Evolutionary conservation across 2,888 invertebrate species (phyloP).

Genomic region (Caenorhabditis panamensis): DNA sequence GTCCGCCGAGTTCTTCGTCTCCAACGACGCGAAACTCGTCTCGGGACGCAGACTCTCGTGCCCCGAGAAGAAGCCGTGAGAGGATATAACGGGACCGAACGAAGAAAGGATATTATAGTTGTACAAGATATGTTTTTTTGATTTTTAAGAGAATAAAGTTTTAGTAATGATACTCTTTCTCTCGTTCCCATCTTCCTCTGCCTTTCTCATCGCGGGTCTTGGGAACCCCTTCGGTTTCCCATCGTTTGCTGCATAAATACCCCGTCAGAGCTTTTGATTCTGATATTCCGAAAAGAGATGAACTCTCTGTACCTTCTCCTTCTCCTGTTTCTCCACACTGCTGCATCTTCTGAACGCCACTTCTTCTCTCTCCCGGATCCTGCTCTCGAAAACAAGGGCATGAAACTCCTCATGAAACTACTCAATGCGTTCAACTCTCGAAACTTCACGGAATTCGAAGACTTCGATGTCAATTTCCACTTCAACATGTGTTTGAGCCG

Average conservation of each 20-base stretch:
- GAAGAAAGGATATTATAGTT: not conserved
- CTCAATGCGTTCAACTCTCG: slow-evolving; percentile 1
- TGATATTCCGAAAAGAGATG: not conserved
- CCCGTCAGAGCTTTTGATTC: not conserved
- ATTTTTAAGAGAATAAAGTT: not conserved
- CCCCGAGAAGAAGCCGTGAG: not conserved
- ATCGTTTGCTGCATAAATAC: not conserved
- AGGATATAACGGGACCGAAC: not conserved
- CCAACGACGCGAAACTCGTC: not conserved
- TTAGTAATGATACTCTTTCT: not conserved
- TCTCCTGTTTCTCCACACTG: not conserved
- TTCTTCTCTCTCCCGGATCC: not conserved
- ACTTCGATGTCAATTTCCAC: slow-evolving; percentile 11
- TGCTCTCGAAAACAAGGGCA: not conserved
- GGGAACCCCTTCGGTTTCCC: slow-evolving; percentile 3
- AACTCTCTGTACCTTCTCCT: not conserved
- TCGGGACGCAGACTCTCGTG: not conserved
- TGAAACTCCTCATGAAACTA: slow-evolving; percentile 5
- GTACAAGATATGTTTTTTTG: not conserved
- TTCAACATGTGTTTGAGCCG: not conserved
- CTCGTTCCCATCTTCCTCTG: not conserved
- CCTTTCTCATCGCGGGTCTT: not conserved
- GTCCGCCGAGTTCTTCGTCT: not conserved
- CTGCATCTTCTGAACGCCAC: not conserved
- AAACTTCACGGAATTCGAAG: slow-evolving; percentile 6